Evolutionary conservation across 2,888 invertebrate genomes (phyloP).

Genomic region (Apantesis nais): DNA sequence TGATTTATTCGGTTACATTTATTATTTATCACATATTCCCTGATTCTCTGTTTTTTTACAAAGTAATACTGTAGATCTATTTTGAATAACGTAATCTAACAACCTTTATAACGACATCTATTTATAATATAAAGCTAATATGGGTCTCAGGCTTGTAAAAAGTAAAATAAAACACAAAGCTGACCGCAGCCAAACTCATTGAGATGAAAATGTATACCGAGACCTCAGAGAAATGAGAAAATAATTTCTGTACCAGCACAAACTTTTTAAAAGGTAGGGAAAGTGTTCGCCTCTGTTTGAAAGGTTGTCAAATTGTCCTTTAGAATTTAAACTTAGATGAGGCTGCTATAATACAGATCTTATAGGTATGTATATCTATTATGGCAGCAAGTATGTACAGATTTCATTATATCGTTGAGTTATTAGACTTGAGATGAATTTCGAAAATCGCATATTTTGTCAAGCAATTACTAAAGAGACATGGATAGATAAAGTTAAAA

Average conservation of each 20-base stretch:
- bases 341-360: neutral
- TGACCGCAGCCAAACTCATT: conserved; percentile 13
- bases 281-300: conserved; percentile 8
- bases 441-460: neutral
- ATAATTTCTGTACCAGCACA: conserved; percentile 19
- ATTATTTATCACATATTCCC: too few species aligned
- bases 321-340: neutral
- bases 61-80: neutral
- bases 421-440: neutral
- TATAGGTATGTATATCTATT: too few species aligned
- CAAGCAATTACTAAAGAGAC: neutral
- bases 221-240: conserved; percentile 22
- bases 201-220: conserved; percentile 19
- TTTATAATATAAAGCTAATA: neutral
- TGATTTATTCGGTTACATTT: neutral
- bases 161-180: conserved; percentile 14
- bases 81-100: neutral
- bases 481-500: neutral
- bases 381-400: too few species aligned
- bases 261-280: conserved; percentile 22
- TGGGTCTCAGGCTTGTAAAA: conserved; percentile 7
- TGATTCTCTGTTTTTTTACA: neutral
- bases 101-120: neutral
- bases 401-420: neutral
- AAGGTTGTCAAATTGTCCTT: conserved; percentile 18